A percentile compares a stretch with the other conserved stretches of the same genome.
phyloP scores from a whole-genome alignment of 2,888 invertebrate genomes.

The Lasius fuliginosus region DNA sequence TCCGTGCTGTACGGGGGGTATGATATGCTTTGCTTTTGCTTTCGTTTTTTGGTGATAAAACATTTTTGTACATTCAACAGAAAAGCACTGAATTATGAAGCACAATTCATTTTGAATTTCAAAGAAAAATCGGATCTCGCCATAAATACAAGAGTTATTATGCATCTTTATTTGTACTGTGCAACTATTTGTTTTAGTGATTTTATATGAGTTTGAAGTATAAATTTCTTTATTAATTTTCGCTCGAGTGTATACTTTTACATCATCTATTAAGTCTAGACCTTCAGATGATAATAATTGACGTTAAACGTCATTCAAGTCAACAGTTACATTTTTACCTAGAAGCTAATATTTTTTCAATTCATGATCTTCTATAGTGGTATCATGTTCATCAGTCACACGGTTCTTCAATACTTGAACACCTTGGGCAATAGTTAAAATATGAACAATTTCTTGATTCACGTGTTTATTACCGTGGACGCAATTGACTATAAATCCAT shows the following conservation, averaged over 20 bases:
- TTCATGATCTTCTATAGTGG: conserved; percentile 1
- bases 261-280: neutral
- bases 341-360: neutral
- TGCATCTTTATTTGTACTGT: conserved; percentile 6
- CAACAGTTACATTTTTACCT: neutral
- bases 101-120: conserved; percentile 7
- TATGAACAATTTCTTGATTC: no score
- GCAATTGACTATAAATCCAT: no score
- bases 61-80: conserved; percentile 4
- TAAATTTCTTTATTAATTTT: conserved; percentile 2
- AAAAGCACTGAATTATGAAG: neutral
- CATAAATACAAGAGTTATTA: conserved; percentile 9
- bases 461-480: no score
- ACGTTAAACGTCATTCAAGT: neutral
- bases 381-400: conserved; percentile 7
- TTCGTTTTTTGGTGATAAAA: neutral
- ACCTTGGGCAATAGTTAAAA: neutral
- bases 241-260: conserved; percentile 5
- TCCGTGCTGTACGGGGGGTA: neutral
- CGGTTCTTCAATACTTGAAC: neutral
- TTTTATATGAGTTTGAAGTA: conserved; percentile 6
- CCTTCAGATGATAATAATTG: neutral
- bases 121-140: neutral
- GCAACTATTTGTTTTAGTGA: neutral
- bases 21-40: neutral